Evolutionary conservation across 2,113 vertebrate genomes (phyloP), one percentile per base, ranked within the genome.

Genomic region (Coturnix japonica): DNA sequence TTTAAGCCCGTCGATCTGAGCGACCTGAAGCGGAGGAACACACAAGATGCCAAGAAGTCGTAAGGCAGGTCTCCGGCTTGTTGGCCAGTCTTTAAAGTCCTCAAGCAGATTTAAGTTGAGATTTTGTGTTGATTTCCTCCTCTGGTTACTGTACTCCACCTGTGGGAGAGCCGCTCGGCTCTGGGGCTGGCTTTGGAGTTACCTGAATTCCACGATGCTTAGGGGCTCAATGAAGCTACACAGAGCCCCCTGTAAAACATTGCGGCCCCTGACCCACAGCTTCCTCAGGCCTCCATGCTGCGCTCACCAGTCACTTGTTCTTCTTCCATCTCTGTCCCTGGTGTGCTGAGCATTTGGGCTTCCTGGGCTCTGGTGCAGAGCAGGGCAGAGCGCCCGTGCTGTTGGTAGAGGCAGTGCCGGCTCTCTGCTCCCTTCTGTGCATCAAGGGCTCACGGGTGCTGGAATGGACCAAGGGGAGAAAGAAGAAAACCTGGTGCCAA

Each of bases 1-100:
- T 99, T 99, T 95, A 99, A 98, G 74, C 99, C 99, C 84, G 97
- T 99, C 67, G 99, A 99, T 97, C 97, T 99, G 97, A 98, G 97
- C 21, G 99, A 99, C 92, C 97, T 99, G 96, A 99, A 98, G 96
- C 98, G 98, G 93, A 97, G 98, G 94, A 98, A 96, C 97, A 97
- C 98, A 98, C 98, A 98, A 94, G 98, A 99, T 69, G 95, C 98
- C 89, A 99, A 98, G 97, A 99, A 99, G 97, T 99, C 98, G 93
- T 99, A 99, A 98, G 97, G 73, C 28, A 31, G 60, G 83, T 37
- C 65, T 37, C 56, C 10, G 10, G 67, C 6, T 4, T 33, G n/a
- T 73, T 35, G 41, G 51, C 51, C 25, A n/a, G 51, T 56, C 75
- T 81, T 47, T 57, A 53, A 49, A 53, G 75, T 78, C 75, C 75